These are phyloP conservation scores for Nothocercus julius DNA, from an alignment of 2,113 vertebrate genomes.

Conservation along the genomic window DNA sequence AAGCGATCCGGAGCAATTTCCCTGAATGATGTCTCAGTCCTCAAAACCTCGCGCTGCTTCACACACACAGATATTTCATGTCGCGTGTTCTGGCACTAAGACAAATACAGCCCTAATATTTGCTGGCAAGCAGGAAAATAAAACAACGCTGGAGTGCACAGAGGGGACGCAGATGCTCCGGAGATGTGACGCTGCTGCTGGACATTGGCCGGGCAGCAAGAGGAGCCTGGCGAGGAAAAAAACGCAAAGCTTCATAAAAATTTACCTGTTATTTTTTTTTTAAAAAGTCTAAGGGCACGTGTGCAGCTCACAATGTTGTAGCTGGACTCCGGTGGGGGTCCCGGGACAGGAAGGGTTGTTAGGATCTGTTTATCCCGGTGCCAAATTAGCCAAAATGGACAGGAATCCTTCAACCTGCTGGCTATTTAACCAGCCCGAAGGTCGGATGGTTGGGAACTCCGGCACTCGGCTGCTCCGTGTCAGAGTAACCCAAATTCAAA, in stretches of 20 bases:
- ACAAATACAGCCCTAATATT: background rate
- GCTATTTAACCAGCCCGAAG: background rate
- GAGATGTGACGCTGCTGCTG: accelerated
- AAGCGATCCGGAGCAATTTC: background rate
- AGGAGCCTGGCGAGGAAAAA: accelerated
- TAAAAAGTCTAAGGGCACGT: background rate
- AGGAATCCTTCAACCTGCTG: accelerated
- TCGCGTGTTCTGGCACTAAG: background rate
- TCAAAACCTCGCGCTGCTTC: background rate
- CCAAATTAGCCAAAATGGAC: background rate
- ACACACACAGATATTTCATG: accelerated
- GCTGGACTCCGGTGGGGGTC: too few relatives aligned
- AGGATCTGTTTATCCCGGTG: too few relatives aligned
- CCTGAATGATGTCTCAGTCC: background rate
- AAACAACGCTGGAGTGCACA: too few relatives aligned
- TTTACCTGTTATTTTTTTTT: accelerated
- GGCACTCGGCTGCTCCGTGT: accelerated
- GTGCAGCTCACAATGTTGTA: background rate
- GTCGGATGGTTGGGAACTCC: background rate
- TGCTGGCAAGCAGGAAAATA: background rate
- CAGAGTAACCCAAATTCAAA: background rate
- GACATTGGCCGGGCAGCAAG: background rate
- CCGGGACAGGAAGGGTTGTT: too few relatives aligned
- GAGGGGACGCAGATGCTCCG: background rate
- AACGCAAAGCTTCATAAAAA: accelerated